Evolutionary conservation across 1,140 invertebrate genomes (phyloP).

Genomic region (Philopotamus ludificatus): DNA sequence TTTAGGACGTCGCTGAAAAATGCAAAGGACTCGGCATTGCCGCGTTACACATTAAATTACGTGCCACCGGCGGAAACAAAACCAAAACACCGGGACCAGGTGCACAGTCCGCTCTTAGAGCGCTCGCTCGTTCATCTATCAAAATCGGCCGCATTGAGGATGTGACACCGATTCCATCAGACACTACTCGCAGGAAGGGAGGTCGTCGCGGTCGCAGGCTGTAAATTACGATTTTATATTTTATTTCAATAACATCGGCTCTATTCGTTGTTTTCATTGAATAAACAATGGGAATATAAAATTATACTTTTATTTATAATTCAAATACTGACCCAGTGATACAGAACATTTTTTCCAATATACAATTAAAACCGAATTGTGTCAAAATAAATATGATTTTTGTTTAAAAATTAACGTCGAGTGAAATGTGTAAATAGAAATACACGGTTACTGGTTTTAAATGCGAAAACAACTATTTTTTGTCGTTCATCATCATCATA

Average conservation of each 20-base stretch:
- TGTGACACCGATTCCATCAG: conserved; percentile 99
- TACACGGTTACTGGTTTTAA: too few species aligned
- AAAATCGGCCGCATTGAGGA: conserved; percentile 99
- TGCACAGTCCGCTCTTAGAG: conserved; percentile 95
- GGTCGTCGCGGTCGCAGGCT: conserved; percentile 97
- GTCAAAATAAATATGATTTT: too few species aligned
- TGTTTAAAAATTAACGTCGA: too few species aligned
- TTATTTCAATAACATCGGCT: neutral
- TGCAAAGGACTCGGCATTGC: conserved; percentile 96
- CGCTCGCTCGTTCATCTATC: conserved; percentile 97
- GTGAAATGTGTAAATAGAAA: too few species aligned
- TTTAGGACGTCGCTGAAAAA: conserved; percentile 98
- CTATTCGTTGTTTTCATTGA: conserved; percentile 16
- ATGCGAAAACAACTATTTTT: too few species aligned
- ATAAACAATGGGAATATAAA: conserved; percentile 39
- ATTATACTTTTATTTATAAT: conserved; percentile 6
- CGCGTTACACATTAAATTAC: conserved; percentile 96
- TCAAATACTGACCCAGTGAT: too few species aligned
- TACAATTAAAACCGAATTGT: too few species aligned
- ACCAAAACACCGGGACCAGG: conserved; percentile 98
- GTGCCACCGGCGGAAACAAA: conserved; percentile 98
- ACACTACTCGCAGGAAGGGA: conserved; percentile 98
- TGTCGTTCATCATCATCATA: too few species aligned
- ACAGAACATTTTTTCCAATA: too few species aligned
- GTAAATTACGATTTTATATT: conserved; percentile 61